These are phyloP conservation scores for Oscheius sp. DNA, from an alignment of 2,888 invertebrate genomes.

Conservation along the genomic window DNA sequence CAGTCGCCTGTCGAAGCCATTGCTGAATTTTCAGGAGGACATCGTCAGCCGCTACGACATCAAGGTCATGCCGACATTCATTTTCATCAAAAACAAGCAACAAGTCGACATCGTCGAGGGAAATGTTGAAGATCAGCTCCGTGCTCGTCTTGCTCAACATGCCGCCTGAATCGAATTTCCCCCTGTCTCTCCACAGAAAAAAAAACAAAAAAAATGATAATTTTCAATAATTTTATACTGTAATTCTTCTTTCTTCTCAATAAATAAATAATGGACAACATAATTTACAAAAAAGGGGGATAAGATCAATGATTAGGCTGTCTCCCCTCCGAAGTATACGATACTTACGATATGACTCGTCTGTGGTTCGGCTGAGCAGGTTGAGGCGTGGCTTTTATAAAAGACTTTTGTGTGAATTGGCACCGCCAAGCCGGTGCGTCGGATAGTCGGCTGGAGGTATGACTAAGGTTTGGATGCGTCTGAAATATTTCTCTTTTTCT, in stretches of 20 bases:
- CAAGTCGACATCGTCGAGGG: slow-evolving; percentile 64
- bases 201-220: no score
- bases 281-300: background rate
- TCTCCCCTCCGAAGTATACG: background rate
- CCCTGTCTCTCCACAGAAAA: background rate
- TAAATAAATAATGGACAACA: background rate
- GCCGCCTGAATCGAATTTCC: background rate
- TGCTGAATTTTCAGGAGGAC: slow-evolving; percentile 59
- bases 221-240: no score
- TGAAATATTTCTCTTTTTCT: slow-evolving; percentile 48
- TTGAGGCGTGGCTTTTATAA: slow-evolving; percentile 11
- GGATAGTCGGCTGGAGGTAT: slow-evolving; percentile 69
- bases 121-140: slow-evolving; percentile 62
- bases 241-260: background rate
- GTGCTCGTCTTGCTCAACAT: slow-evolving; percentile 24
- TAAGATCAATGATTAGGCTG: background rate
- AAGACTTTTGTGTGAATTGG: slow-evolving; percentile 29
- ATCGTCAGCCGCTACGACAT: slow-evolving; percentile 62
- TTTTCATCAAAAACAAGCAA: slow-evolving; percentile 67
- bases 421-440: slow-evolving; percentile 8
- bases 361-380: slow-evolving; percentile 12
- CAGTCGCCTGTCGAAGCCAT: background rate
- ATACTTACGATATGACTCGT: slow-evolving; percentile 16
- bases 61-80: slow-evolving; percentile 72
- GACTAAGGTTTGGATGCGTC: slow-evolving; percentile 64